Base-by-base conservation (phyloP, 2,113 vertebrate species). In the Lamprotornis superbus region DNA sequence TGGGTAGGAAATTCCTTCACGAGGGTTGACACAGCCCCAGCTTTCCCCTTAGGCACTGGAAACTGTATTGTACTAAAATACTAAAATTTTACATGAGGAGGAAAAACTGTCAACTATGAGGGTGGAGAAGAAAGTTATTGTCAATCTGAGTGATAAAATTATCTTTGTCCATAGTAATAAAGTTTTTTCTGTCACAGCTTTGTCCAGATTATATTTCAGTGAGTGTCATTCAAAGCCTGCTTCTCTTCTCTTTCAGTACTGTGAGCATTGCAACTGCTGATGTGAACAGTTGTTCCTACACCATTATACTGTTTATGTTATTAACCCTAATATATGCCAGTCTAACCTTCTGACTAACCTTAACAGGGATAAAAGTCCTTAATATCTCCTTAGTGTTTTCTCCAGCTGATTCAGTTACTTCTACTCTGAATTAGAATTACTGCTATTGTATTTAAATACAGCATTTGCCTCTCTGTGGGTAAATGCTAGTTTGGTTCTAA, bases 401-500 rank as follows among this genome's bases (percentile, higher is more conserved):
- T 78, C 93, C n/a, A 33, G 37, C 68, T 90, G 40, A 35, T 81
- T 83, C 75, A 81, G 20, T 40, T 87, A 25, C 42, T 83, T 71
- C 70, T 83, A 81, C 33, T 65, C 73, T 73, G 31, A 71, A 52
- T 78, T 46, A 71, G 52, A 79, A 81, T 78, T 79, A 71, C 18
- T 79, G 53, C 56, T 33, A n/a, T 88, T 63, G 13, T 46, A 94
- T 87, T 87, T 57, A 87, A 93, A 85, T 76, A 33, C n/a, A 39
- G 68, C 15, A 30, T 61, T 77, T 89, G 68, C 0, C 0, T 76
- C 59, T 88, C 76, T 64, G 35, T 85, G 63, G 42, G 9, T 67
- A 64, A 93, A 71, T 39, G 64, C 71, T 89, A 44, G 47, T 93
- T 95, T 92, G 88, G 76, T 61, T 93, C 80, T 63, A 94, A 53